Base-by-base conservation (phyloP, 2,797 vertebrate species). In the Acomys russatus region DNA sequence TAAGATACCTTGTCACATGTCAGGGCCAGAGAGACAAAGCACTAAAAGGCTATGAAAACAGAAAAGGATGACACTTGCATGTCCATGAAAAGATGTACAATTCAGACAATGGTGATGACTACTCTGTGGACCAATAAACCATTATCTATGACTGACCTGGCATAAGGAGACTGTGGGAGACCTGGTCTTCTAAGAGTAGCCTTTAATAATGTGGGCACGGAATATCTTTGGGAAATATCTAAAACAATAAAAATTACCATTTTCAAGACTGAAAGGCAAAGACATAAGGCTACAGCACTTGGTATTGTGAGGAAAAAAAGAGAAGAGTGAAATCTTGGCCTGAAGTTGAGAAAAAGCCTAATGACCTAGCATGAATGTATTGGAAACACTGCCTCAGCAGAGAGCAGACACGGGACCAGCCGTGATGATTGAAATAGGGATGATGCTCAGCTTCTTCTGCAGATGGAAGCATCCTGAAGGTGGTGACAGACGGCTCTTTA, bases 201-300 rank as follows among this genome's bases (percentile, higher is more conserved):
- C 1, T 88, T 87, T 78, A 94, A 83, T 15, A 87, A 59, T 64
- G 12, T 86, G 66, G 70, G 33, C 49, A 33, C 74, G 83, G 68
- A 38, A 74, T 76, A 35, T 59, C 71, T 87, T 94, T 68, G 87
- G 66, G 54, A 94, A 88, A 80, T 61, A 85, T 91, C 74, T 76
- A 91, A 94, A 78, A 86, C 88, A 70, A 74, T 76, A 49, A 82
- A 90, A 92, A 33, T 76, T 25, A 82, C n/a, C 89, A 59, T 92
- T 94, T 96, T 79, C 51, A 79, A 87, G 94, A 93, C 49, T 83
- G 64, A 95, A 88, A 84, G 91, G 56, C 20, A 91, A 95, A 96
- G 82, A 90, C 6, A 3, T 35, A 87, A 66, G 56, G 5, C 56
- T 44, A 20, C 22, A 71, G 59, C 51, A 66, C 56, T 61, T 28